Evolutionary conservation across 2,888 invertebrate species (phyloP).

Genomic region (Pilophorus perplexus): DNA sequence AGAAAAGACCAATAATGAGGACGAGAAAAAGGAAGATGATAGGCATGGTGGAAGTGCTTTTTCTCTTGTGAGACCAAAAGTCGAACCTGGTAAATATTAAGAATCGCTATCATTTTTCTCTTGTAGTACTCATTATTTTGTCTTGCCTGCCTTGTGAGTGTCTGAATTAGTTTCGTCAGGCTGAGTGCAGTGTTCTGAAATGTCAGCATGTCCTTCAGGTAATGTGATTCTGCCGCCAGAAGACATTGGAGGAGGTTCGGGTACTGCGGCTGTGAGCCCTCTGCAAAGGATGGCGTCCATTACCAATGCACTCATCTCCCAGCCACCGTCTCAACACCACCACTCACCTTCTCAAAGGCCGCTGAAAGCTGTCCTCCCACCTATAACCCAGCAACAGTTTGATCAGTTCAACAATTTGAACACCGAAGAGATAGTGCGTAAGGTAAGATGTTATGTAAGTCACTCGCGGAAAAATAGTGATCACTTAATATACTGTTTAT

Average conservation of each 20-base stretch:
- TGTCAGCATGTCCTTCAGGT: slow-evolving; percentile 76
- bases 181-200: too few relatives aligned
- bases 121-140: slow-evolving; percentile 41
- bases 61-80: slow-evolving; percentile 81
- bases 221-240: slow-evolving; percentile 84
- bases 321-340: slow-evolving; percentile 78
- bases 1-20: slow-evolving; percentile 51
- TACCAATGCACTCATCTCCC: slow-evolving; percentile 92
- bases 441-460: too few relatives aligned
- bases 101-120: slow-evolving; percentile 39
- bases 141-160: slow-evolving; percentile 12
- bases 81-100: slow-evolving; percentile 64
- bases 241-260: slow-evolving; percentile 64
- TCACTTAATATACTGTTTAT: slow-evolving; percentile 47
- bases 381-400: slow-evolving; percentile 98
- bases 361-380: slow-evolving; percentile 92
- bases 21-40: slow-evolving; percentile 49
- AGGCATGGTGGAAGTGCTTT: slow-evolving; percentile 80
- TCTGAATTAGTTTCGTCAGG: too few relatives aligned
- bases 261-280: slow-evolving; percentile 82
- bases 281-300: slow-evolving; percentile 97
- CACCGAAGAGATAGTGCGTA: slow-evolving; percentile 96
- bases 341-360: slow-evolving; percentile 82
- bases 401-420: slow-evolving; percentile 96
- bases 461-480: too few relatives aligned